Evolutionary conservation across 1,140 invertebrate genomes (phyloP).

Genomic region (Drosophila chauvacae): DNA sequence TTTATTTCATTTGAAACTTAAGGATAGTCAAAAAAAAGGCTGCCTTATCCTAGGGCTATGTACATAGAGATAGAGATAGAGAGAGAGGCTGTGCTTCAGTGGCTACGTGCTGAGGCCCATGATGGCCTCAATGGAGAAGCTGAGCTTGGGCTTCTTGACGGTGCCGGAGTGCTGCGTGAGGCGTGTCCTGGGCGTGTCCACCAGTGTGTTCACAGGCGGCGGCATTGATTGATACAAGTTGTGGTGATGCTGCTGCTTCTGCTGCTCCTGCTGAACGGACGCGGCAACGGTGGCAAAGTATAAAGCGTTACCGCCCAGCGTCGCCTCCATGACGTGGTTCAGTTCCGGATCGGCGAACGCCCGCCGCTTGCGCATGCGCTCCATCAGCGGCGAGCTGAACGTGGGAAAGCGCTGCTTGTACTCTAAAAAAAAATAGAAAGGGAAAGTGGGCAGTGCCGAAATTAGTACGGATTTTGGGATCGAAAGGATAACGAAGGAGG

Average conservation of each 20-base stretch:
- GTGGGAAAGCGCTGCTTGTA: slow-evolving; percentile 81
- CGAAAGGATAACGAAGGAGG: not conserved
- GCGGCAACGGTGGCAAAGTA: slow-evolving; percentile 58
- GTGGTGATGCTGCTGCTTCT: not conserved
- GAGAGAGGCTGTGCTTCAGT: too few species aligned
- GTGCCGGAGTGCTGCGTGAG: slow-evolving; percentile 3
- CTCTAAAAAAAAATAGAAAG: slow-evolving; percentile 42
- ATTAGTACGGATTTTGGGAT: slow-evolving; percentile 7
- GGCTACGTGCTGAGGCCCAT: slow-evolving; percentile 85
- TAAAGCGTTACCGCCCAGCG: slow-evolving; percentile 68
- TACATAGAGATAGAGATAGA: not conserved
- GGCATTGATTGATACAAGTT: slow-evolving; percentile 43
- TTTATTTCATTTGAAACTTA: slow-evolving; percentile 57
- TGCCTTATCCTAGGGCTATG: slow-evolving; percentile 15
- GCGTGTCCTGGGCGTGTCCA: slow-evolving; percentile 31
- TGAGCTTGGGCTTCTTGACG: slow-evolving; percentile 85
- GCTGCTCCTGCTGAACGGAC: slow-evolving; percentile 27
- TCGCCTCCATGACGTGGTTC: slow-evolving; percentile 82
- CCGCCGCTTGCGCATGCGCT: slow-evolving; percentile 86
- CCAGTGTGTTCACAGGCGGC: slow-evolving; percentile 69
- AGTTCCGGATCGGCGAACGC: slow-evolving; percentile 86
- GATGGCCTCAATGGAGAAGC: slow-evolving; percentile 87
- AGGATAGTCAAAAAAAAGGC: slow-evolving; percentile 36
- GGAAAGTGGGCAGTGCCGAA: not conserved
- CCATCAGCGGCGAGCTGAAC: slow-evolving; percentile 81